Conservation (phyloP, 2,888 invertebrate genomes). For the Drosophila sordidapex region DNA sequence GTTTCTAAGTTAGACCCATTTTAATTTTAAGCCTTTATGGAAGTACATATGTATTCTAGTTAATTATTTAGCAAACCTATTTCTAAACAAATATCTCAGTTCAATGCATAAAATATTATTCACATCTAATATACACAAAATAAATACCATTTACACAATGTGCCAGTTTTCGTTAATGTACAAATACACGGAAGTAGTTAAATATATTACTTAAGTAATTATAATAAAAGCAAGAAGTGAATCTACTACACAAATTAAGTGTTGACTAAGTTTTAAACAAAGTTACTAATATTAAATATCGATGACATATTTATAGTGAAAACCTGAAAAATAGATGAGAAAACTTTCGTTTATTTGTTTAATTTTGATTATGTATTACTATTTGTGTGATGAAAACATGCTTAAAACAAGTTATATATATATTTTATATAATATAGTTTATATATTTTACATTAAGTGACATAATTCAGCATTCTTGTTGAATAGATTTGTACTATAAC, state of each 20-base stretch:
- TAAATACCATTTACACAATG: not conserved
- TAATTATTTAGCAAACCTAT: conserved; percentile 5
- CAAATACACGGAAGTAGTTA: not conserved
- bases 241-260: not conserved
- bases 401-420: not conserved
- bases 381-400: not conserved
- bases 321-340: not conserved
- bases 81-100: no score
- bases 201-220: not conserved
- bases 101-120: not conserved
- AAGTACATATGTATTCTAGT: conserved; percentile 1
- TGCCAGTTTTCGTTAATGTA: not conserved
- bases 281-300: not conserved
- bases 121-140: not conserved
- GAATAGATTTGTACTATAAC: not conserved
- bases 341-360: not conserved
- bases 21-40: not conserved
- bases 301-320: not conserved
- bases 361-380: not conserved
- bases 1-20: not conserved
- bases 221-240: not conserved
- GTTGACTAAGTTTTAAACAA: not conserved
- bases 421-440: no score
- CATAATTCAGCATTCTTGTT: not conserved
- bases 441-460: not conserved